Evolutionary conservation across 92 coral and sea anemone species (phyloP).

Genomic region (Porites evermanni): DNA sequence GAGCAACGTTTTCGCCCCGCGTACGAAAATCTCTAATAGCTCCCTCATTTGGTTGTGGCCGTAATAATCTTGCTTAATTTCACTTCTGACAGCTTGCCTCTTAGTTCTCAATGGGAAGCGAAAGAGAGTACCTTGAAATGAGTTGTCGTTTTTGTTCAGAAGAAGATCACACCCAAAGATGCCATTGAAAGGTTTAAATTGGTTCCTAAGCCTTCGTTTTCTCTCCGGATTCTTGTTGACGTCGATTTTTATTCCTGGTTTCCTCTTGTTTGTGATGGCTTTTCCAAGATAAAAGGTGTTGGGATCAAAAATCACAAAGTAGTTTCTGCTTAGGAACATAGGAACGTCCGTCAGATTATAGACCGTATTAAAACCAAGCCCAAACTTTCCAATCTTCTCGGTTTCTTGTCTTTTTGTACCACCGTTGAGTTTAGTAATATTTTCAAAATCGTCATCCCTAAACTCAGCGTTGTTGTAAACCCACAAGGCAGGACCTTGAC

Average conservation of each 20-base stretch:
- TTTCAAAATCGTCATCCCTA: conserved; percentile 58
- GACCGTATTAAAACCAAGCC: conserved; percentile 71
- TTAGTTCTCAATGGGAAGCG: too few species aligned
- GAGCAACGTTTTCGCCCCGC: too few species aligned
- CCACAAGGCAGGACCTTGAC: conserved; percentile 84
- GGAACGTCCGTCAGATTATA: conserved; percentile 60
- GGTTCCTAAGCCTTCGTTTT: conserved; percentile 32
- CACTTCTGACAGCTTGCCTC: too few species aligned
- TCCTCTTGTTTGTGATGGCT: conserved; percentile 53
- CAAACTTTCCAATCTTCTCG: conserved; percentile 74
- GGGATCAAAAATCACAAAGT: conserved; percentile 65
- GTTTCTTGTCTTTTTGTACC: conserved; percentile 60
- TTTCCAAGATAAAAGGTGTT: conserved; percentile 47
- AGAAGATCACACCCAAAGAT: conserved; percentile 80
- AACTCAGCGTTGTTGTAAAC: conserved; percentile 72
- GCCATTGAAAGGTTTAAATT: conserved; percentile 67
- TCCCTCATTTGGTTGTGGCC: too few species aligned
- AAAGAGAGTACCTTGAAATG: too few species aligned
- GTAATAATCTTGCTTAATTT: too few species aligned
- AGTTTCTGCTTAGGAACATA: conserved; percentile 55
- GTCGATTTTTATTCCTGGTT: conserved; percentile 62
- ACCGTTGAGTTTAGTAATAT: conserved; percentile 66
- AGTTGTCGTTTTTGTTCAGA: background rate
- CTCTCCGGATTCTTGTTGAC: conserved; percentile 31
- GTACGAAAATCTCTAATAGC: too few species aligned